phyloP scores from a whole-genome alignment of 1,140 invertebrate genomes.

The Chymomyza costata region DNA sequence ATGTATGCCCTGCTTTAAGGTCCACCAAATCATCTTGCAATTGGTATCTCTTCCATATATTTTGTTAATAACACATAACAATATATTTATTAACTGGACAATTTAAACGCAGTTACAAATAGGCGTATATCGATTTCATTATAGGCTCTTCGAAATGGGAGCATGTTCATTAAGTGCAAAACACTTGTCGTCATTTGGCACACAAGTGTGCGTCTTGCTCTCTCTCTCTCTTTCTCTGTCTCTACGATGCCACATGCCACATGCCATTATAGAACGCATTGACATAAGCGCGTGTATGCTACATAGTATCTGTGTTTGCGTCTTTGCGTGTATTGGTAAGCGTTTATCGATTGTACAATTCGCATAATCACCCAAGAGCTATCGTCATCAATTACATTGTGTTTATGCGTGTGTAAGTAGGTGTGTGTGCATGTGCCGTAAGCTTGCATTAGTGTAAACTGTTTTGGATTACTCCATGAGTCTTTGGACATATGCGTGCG shows the following conservation, averaged over 20 bases:
- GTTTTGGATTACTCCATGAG: too few species aligned
- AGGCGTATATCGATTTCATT: constrained; percentile 36
- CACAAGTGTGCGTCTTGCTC: constrained; percentile 9
- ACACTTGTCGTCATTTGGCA: constrained; percentile 53
- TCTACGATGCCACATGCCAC: too few species aligned
- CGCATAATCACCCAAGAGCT: constrained; percentile 45
- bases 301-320: constrained; percentile 5
- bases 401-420: not conserved
- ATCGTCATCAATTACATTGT: constrained; percentile 28
- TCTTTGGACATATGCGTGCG: too few species aligned
- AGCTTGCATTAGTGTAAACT: not conserved
- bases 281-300: constrained; percentile 5
- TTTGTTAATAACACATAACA: too few species aligned
- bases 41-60: too few species aligned
- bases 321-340: constrained; percentile 11
- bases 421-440: not conserved
- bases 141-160: constrained; percentile 18
- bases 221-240: too few species aligned
- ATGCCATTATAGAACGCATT: too few species aligned
- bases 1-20: too few species aligned
- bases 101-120: too few species aligned
- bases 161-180: constrained; percentile 42
- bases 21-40: too few species aligned
- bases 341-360: constrained; percentile 41
- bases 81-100: too few species aligned